Evolutionary conservation across 2,888 invertebrate genomes (phyloP).

Genomic region (Apodemia duryi): DNA sequence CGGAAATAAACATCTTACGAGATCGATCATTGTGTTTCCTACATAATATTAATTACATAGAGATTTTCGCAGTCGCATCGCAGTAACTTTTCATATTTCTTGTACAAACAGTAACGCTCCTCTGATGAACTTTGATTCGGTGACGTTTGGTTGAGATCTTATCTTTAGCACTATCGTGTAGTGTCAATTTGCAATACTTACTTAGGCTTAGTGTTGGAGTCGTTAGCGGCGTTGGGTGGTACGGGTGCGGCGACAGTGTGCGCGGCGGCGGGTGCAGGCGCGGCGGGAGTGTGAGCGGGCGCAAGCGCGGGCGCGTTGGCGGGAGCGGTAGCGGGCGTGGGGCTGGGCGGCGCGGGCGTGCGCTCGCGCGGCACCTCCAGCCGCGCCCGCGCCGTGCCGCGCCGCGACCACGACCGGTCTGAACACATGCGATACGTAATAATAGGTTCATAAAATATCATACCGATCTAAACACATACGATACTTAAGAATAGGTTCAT

Average conservation of each 20-base stretch:
- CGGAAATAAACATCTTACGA: too few species aligned
- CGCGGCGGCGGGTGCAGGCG: background rate
- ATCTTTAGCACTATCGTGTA: background rate
- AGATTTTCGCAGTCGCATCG: too few species aligned
- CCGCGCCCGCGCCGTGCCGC: constrained; percentile 86
- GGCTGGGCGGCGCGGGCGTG: constrained; percentile 81
- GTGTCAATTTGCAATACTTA: background rate
- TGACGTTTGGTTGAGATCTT: too few species aligned
- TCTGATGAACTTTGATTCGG: too few species aligned
- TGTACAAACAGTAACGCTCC: too few species aligned
- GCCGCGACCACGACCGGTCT: constrained; percentile 94
- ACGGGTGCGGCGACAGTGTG: background rate
- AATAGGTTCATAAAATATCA: too few species aligned
- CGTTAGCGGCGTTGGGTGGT: background rate
- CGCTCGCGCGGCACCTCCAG: constrained; percentile 89
- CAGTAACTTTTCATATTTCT: too few species aligned
- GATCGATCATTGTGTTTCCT: too few species aligned
- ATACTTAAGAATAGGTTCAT: too few species aligned
- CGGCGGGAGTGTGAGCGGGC: constrained; percentile 51
- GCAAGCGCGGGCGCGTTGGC: constrained; percentile 69
- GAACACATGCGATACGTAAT: constrained; percentile 22
- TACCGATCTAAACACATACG: too few species aligned
- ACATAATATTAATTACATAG: too few species aligned
- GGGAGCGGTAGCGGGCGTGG: constrained; percentile 64
- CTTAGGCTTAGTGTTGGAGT: background rate